Percentiles rank a stretch among this genome's conserved stretches.
Evolutionary conservation across 2,797 vertebrate genomes (phyloP).

Genomic region (Psittacula derbiana): DNA sequence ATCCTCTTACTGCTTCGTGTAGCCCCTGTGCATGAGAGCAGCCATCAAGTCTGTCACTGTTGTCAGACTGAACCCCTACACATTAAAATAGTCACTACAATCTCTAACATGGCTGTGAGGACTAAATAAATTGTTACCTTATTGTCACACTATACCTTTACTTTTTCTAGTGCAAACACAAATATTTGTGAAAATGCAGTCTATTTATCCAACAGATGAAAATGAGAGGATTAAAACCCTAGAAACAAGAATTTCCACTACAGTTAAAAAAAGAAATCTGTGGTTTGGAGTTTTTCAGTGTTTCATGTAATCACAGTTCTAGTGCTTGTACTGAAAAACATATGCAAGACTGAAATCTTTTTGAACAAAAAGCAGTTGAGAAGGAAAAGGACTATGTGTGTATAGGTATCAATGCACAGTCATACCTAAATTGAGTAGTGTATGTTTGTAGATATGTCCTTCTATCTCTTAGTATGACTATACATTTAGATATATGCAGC

Average conservation of each 20-base stretch:
- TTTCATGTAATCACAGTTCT: slow-evolving; percentile 43
- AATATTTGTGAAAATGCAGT: background rate
- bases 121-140: background rate
- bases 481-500: background rate
- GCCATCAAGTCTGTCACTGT: background rate
- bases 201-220: background rate
- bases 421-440: background rate
- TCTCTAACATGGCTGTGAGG: background rate
- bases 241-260: background rate
- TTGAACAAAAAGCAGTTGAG: background rate
- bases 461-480: background rate
- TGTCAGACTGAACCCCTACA: background rate
- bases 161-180: background rate
- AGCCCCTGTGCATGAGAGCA: background rate
- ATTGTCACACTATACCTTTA: background rate
- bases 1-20: background rate
- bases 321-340: slow-evolving; percentile 52
- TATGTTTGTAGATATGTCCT: background rate
- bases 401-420: background rate
- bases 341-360: slow-evolving; percentile 26
- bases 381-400: background rate
- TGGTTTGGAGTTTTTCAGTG: slow-evolving; percentile 43
- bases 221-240: background rate
- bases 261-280: slow-evolving; percentile 32
- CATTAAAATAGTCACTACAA: background rate